These are phyloP conservation scores for Himalopsyche anomala DNA, from an alignment of 2,888 invertebrate species.

Conservation along the genomic window DNA sequence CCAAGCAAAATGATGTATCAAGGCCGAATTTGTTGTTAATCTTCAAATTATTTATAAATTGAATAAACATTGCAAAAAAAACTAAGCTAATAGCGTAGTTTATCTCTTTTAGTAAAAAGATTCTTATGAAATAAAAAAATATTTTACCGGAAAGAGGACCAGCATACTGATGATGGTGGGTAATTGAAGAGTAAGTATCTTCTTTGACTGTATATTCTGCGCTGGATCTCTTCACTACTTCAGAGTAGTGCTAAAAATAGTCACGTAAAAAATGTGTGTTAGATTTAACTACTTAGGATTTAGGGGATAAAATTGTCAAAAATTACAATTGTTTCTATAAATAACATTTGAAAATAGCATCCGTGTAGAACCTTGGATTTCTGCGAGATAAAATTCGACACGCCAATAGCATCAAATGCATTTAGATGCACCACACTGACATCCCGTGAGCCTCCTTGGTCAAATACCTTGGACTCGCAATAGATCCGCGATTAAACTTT, in stretches of 20 bases:
- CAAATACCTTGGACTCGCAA: too few species aligned
- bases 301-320: too few species aligned
- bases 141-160: slow-evolving; percentile 60
- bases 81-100: neutral
- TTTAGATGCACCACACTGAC: too few species aligned
- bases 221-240: slow-evolving; percentile 64
- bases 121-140: neutral
- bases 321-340: neutral
- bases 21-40: too few species aligned
- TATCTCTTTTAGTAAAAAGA: neutral
- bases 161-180: slow-evolving; percentile 62
- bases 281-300: too few species aligned
- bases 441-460: too few species aligned
- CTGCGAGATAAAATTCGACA: too few species aligned
- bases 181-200: slow-evolving; percentile 64
- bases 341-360: neutral
- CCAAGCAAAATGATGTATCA: neutral
- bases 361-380: too few species aligned
- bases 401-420: too few species aligned
- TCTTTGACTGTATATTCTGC: slow-evolving; percentile 64
- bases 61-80: too few species aligned
- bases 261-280: too few species aligned
- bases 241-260: slow-evolving; percentile 64
- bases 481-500: too few species aligned
- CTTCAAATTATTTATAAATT: neutral